phyloP scores from a whole-genome alignment of 1,140 invertebrate genomes.

The Neoseiulus cucumeris region DNA sequence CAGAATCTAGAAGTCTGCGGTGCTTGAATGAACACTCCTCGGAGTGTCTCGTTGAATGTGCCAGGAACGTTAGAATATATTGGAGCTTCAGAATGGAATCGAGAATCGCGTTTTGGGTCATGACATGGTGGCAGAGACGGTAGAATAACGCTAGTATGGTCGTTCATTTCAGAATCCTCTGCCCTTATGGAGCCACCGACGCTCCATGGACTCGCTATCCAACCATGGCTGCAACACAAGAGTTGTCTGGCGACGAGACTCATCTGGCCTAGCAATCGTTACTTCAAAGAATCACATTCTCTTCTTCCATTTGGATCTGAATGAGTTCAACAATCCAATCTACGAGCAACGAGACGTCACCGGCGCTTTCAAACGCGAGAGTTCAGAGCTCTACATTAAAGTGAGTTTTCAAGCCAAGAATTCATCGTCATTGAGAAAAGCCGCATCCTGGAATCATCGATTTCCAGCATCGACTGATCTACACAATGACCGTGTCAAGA shows the following conservation, averaged over 20 bases:
- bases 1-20: too few relatives aligned
- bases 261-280: background rate
- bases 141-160: too few relatives aligned
- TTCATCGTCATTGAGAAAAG: too few relatives aligned
- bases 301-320: constrained; percentile 10
- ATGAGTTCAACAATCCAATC: constrained; percentile 10
- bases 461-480: too few relatives aligned
- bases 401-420: background rate
- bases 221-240: background rate
- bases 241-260: constrained; percentile 5
- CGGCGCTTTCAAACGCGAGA: background rate
- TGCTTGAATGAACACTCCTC: too few relatives aligned
- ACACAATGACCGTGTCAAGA: too few relatives aligned
- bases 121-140: too few relatives aligned
- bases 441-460: too few relatives aligned
- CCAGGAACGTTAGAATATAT: too few relatives aligned
- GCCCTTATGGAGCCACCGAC: constrained; percentile 5
- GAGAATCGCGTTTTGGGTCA: too few relatives aligned
- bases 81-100: too few relatives aligned
- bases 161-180: constrained; percentile 8
- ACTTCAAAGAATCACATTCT: background rate
- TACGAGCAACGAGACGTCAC: background rate
- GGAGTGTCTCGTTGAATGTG: too few relatives aligned
- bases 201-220: background rate
- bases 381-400: constrained; percentile 3